Evolutionary conservation across 2,113 vertebrate genomes (phyloP).

Genomic region (Corydoras maculifer): DNA sequence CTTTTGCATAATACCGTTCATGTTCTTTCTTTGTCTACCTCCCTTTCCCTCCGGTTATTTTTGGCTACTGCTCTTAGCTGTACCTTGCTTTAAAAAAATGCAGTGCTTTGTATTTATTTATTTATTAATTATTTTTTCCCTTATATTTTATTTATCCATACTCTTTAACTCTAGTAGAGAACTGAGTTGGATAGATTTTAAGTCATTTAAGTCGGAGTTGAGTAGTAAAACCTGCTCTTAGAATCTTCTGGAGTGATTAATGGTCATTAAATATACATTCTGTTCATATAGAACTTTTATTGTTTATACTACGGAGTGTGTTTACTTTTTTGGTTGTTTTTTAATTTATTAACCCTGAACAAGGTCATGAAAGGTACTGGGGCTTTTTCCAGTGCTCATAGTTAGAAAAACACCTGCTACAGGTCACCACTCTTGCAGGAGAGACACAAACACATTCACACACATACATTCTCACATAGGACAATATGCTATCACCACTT

Average conservation of each 20-base stretch:
- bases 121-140: constrained; percentile 44
- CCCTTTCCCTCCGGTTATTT: constrained; percentile 38
- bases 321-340: not conserved
- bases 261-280: too few species aligned
- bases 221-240: not conserved
- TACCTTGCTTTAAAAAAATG: constrained; percentile 42
- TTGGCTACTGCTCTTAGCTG: constrained; percentile 41
- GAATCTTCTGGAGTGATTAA: too few species aligned
- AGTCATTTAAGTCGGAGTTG: constrained; percentile 11
- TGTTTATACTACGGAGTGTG: too few species aligned
- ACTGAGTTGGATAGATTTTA: constrained; percentile 16
- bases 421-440: too few species aligned
- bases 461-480: too few species aligned
- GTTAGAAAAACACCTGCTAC: too few species aligned
- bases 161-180: constrained; percentile 22
- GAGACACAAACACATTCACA: too few species aligned
- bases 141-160: constrained; percentile 44
- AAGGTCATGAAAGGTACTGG: not conserved
- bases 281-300: too few species aligned
- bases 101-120: constrained; percentile 42
- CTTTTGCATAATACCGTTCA: too few species aligned
- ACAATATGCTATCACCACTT: too few species aligned
- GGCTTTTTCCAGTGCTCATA: constrained; percentile 3
- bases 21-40: constrained; percentile 8
- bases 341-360: not conserved